phyloP scores from a whole-genome alignment of 37 sponge, comb jelly and placozoan genomes.

The Cladorhizidae sp. region DNA sequence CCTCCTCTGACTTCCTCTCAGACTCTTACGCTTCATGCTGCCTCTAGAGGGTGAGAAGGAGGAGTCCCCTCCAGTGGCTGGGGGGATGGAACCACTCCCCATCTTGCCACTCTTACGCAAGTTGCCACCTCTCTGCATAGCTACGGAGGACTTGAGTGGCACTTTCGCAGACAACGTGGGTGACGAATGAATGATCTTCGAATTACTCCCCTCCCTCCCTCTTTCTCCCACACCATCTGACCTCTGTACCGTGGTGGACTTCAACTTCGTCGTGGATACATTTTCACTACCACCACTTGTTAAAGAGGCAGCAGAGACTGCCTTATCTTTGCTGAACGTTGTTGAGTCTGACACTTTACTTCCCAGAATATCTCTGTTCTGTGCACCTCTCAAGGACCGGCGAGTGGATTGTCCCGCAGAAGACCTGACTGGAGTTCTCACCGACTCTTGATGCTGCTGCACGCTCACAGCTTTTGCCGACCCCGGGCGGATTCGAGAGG shows the following conservation, averaged over 20 bases:
- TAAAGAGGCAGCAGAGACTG: too few relatives aligned
- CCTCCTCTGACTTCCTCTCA: too few relatives aligned
- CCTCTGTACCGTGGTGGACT: neutral
- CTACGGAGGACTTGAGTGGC: neutral
- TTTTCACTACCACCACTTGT: neutral
- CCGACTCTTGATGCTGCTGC: neutral
- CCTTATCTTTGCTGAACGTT: slow-evolving; percentile 5
- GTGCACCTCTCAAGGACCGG: slow-evolving; percentile 25
- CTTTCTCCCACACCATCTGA: neutral
- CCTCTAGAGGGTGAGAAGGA: neutral
- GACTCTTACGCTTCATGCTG: too few relatives aligned
- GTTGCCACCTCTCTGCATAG: neutral
- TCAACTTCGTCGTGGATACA: neutral
- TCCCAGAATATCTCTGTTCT: too few relatives aligned
- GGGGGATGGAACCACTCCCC: neutral
- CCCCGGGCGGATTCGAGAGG: neutral
- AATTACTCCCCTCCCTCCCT: too few relatives aligned
- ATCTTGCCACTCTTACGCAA: neutral
- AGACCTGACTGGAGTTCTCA: too few relatives aligned
- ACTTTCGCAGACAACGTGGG: neutral
- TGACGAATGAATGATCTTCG: neutral
- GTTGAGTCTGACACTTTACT: neutral
- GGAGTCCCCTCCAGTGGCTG: neutral
- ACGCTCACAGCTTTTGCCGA: neutral
- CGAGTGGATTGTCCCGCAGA: slow-evolving; percentile 9